Evolutionary conservation across 2,888 invertebrate species (phyloP).

Genomic region (Papilio elwesi): DNA sequence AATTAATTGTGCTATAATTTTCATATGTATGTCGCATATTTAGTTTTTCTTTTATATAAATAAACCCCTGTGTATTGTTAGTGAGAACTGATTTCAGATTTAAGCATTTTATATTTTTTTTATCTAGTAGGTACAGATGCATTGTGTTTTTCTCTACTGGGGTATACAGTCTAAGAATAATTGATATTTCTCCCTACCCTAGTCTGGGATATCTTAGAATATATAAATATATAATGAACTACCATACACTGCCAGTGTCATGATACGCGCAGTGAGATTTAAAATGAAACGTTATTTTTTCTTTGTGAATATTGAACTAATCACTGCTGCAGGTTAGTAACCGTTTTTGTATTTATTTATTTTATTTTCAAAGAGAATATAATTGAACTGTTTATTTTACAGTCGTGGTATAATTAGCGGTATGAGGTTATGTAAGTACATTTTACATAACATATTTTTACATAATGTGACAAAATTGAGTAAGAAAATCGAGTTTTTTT

Average conservation of each 20-base stretch:
- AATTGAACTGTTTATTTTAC: background rate
- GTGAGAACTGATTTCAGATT: background rate
- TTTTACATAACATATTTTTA: no score
- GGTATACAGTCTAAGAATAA: background rate
- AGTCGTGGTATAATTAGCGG: background rate
- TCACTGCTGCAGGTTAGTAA: background rate
- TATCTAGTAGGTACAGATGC: background rate
- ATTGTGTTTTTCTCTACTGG: background rate
- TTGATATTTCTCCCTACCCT: background rate
- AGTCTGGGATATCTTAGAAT: background rate
- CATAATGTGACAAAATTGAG: no score
- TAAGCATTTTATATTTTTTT: background rate
- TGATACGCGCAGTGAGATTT: no score
- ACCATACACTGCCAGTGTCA: no score
- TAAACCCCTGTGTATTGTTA: background rate
- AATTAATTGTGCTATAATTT: background rate
- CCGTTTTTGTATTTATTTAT: no score
- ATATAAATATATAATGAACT: no score
- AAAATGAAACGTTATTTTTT: no score
- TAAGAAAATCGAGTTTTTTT: no score
- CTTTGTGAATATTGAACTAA: no score
- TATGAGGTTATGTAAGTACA: background rate
- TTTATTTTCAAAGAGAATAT: background rate
- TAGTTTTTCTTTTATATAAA: background rate
- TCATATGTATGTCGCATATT: background rate